Evolutionary conservation across 2,797 vertebrate species (phyloP).

Genomic region (Pteronotus mesoamericanus): DNA sequence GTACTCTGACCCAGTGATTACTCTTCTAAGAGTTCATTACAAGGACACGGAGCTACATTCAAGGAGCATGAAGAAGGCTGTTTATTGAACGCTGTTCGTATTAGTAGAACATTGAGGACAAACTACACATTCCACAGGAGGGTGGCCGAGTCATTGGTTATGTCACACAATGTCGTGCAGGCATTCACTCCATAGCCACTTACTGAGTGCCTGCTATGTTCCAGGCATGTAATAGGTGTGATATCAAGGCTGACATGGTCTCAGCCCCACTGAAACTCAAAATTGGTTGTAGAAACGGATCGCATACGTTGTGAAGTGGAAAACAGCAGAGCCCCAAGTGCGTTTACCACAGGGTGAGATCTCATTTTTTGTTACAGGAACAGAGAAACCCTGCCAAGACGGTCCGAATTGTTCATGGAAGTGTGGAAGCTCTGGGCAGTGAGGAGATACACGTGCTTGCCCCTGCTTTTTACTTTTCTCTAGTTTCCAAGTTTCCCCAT

Average conservation of each 20-base stretch:
- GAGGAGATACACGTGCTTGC: background rate
- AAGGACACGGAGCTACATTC: background rate
- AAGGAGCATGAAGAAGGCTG: background rate
- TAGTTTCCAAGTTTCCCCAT: background rate
- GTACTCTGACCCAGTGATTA: background rate
- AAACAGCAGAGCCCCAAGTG: background rate
- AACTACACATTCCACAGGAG: background rate
- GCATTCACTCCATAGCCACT: background rate
- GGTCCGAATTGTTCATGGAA: background rate
- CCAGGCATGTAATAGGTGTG: background rate
- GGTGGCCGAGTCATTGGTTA: too few relatives aligned
- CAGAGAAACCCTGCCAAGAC: background rate
- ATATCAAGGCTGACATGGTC: background rate
- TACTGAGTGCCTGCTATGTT: background rate
- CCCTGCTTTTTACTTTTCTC: background rate
- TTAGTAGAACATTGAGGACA: background rate
- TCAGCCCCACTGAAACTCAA: background rate
- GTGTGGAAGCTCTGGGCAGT: background rate
- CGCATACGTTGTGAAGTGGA: background rate
- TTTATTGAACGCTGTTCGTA: too few relatives aligned
- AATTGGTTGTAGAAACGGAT: background rate
- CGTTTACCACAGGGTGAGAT: background rate
- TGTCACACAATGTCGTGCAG: fast-evolving
- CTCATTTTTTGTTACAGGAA: background rate
- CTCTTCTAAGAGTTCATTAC: background rate